These are phyloP conservation scores for Corythucha ciliata DNA, from an alignment of 2,888 invertebrate genomes.

Conservation along the genomic window DNA sequence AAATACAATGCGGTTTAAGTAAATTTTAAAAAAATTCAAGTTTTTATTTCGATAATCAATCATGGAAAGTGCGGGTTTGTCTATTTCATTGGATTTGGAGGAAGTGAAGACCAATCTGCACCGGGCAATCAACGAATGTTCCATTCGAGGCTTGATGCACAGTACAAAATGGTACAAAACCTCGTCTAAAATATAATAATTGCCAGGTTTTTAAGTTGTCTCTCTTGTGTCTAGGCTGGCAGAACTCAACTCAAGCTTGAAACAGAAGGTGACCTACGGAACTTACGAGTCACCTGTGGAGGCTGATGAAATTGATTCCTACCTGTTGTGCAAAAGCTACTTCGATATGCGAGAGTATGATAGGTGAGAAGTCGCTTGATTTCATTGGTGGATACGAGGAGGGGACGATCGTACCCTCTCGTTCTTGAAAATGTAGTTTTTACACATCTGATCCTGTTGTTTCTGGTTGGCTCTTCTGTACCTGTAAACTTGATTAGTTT, in stretches of 20 bases:
- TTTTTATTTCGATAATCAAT: too few relatives aligned
- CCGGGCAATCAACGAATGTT: slow-evolving; percentile 60
- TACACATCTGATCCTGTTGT: too few relatives aligned
- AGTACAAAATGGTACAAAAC: slow-evolving; percentile 64
- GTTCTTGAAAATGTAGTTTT: not conserved
- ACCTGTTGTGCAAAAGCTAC: slow-evolving; percentile 72
- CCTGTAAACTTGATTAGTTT: too few relatives aligned
- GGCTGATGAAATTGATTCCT: slow-evolving; percentile 59
- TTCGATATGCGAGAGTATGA: slow-evolving; percentile 89
- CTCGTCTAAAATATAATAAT: slow-evolving; percentile 11
- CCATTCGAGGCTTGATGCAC: slow-evolving; percentile 66
- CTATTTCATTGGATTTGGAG: slow-evolving; percentile 51
- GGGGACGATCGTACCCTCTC: too few relatives aligned
- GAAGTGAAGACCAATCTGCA: slow-evolving; percentile 57
- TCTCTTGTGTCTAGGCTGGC: slow-evolving; percentile 54
- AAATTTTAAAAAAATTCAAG: too few relatives aligned
- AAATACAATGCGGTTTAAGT: too few relatives aligned
- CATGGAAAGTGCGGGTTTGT: too few relatives aligned
- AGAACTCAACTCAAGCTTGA: slow-evolving; percentile 69
- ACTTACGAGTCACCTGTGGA: slow-evolving; percentile 44
- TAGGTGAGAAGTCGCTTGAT: slow-evolving; percentile 39
- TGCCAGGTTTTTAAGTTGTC: too few relatives aligned
- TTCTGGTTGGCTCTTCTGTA: too few relatives aligned
- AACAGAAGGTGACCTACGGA: slow-evolving; percentile 45
- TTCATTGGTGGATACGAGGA: too few relatives aligned